Evolutionary conservation across 1,140 invertebrate species (phyloP).

Genomic region (Euwallacea fornicatus): DNA sequence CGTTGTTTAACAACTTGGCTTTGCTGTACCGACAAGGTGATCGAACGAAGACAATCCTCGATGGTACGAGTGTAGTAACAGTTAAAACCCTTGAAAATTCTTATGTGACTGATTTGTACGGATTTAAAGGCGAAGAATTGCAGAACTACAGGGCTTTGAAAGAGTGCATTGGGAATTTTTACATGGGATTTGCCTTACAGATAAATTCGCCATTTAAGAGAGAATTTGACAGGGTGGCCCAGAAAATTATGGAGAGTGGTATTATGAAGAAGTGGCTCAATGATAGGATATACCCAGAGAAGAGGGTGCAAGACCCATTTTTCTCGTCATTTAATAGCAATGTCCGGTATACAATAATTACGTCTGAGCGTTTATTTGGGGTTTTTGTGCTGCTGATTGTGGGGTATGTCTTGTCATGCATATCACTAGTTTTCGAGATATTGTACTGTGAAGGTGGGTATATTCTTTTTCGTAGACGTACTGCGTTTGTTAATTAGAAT

Average conservation of each 20-base stretch:
- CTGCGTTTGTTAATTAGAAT: too few species aligned
- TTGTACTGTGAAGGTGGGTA: neutral
- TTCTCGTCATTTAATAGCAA: conserved; percentile 9
- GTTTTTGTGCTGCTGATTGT: conserved; percentile 6
- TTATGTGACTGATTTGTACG: conserved; percentile 21
- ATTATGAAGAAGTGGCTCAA: conserved; percentile 17
- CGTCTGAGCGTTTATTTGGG: conserved; percentile 1
- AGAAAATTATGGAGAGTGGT: conserved; percentile 18
- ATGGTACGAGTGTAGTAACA: conserved; percentile 9
- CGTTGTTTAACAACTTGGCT: conserved; percentile 11
- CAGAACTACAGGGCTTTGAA: conserved; percentile 24
- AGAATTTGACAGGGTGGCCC: neutral
- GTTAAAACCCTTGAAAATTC: conserved; percentile 20
- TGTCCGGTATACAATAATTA: conserved; percentile 5
- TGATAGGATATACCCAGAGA: neutral
- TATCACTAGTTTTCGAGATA: conserved; percentile 5
- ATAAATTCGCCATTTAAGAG: conserved; percentile 25
- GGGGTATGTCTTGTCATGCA: conserved; percentile 2
- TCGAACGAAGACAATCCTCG: neutral
- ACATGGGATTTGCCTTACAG: conserved; percentile 24
- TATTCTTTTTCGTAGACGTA: too few species aligned
- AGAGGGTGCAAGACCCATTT: conserved; percentile 17
- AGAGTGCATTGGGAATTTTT: conserved; percentile 21
- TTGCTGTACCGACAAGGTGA: conserved; percentile 4
- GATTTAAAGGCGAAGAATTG: conserved; percentile 4